phyloP scores from a whole-genome alignment of 2,797 vertebrate species.

The Microctenopoma lineatum region DNA sequence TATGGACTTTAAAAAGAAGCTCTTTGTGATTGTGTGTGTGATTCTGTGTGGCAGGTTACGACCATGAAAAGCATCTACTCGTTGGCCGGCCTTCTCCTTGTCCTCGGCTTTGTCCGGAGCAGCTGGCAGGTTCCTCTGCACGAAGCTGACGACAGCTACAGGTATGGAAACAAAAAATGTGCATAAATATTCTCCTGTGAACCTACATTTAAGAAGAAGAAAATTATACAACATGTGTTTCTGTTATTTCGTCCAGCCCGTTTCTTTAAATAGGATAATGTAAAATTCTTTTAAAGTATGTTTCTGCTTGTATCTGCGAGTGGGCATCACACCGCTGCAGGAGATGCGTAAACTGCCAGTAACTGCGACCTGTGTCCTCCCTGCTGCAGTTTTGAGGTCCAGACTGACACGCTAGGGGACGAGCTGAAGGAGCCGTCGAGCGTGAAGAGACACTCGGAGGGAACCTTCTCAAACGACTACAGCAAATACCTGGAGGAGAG shows the following conservation, averaged over 20 bases:
- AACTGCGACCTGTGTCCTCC: neutral
- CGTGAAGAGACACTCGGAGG: conserved; percentile 95
- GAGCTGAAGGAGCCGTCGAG: conserved; percentile 81
- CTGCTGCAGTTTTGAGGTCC: conserved; percentile 84
- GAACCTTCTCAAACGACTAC: conserved; percentile 98
- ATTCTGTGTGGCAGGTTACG: conserved; percentile 39
- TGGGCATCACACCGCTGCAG: too few relatives aligned
- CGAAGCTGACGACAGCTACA: conserved; percentile 85
- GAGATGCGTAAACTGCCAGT: neutral
- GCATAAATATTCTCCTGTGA: too few relatives aligned
- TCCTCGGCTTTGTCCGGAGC: conserved; percentile 87
- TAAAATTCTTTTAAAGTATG: too few relatives aligned
- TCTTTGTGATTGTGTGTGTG: conserved; percentile 11
- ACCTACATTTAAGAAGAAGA: too few relatives aligned
- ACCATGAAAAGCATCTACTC: conserved; percentile 89
- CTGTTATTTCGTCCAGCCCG: too few relatives aligned
- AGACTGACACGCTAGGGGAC: conserved; percentile 76
- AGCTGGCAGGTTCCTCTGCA: conserved; percentile 91
- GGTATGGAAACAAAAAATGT: conserved; percentile 77
- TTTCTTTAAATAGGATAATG: too few relatives aligned
- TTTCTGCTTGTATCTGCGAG: neutral
- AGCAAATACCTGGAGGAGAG: conserved; percentile 96
- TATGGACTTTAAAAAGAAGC: neutral
- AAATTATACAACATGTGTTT: too few relatives aligned
- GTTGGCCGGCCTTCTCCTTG: conserved; percentile 86